Base-by-base conservation (phyloP, 2,113 vertebrate genomes). In the Leucoraja erinaceus region DNA sequence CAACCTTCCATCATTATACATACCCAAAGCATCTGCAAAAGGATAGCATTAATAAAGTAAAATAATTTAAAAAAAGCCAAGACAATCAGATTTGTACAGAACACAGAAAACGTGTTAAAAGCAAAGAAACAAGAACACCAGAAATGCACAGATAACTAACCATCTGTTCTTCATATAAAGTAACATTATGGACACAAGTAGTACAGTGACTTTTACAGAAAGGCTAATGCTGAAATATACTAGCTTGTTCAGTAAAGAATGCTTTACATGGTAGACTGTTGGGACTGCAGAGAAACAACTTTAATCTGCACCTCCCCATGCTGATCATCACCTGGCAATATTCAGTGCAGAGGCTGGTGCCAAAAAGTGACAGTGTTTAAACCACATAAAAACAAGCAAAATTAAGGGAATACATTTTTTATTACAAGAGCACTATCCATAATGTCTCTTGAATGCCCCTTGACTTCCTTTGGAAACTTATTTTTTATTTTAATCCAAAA, bases 21-120 rank as follows among this genome's bases (percentile, higher is more conserved):
- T 98, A 98, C 98, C 98, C 93, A 97, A 97, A 95, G 96, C 96
- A 96, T 98, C 98, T 98, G 97, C 94, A 95, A 95, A 94, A 93
- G 95, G 96, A 96, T 95, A 94, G 95, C 95, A 94, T 96, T 96
- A 96, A 95, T 96, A 95, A 95, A 96, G 95, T 95, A 95, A 96
- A 95, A 97, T 94, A 97, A 96, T 95, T 47, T 96, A 95, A 97
- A 94, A 90, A 97, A 95, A 96, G 95, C 95, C 95, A 95, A 95
- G 93, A 96, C 93, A 95, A 95, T 96, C 93, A 96, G 95, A 95
- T 96, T 94, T 94, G 93, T 95, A 95, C 94, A 94, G 94, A 94
- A 94, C 94, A 95, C 95, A 94, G 93, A 95, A 94, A 94, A 38
- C 54, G 93, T 92, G 94, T 93, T 93, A 93, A 95, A 92, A 94